Conservation (phyloP, 2,113 vertebrate genomes). For the Chionis minor region DNA sequence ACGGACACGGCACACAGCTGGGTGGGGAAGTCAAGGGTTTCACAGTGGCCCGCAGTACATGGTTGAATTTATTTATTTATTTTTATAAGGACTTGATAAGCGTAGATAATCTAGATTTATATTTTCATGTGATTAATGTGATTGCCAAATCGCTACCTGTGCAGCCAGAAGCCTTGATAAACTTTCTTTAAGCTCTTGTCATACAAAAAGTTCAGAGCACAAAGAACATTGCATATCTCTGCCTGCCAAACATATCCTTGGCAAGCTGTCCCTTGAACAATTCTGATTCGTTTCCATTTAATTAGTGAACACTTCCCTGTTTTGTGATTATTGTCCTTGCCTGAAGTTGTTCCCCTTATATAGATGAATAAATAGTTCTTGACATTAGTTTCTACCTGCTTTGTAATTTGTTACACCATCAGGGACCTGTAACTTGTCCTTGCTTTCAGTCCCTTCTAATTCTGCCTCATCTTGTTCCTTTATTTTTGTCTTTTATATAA, state of each 20-base stretch:
- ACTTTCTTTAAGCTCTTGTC: background rate
- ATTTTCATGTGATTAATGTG: background rate
- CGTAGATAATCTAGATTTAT: background rate
- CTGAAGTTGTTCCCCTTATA: slow-evolving; percentile 44
- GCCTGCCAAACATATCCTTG: slow-evolving; percentile 37
- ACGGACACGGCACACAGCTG: background rate
- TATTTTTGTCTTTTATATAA: background rate
- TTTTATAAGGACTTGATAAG: background rate
- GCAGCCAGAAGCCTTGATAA: background rate
- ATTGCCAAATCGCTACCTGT: background rate
- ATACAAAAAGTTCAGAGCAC: background rate
- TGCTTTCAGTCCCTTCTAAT: background rate
- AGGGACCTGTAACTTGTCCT: slow-evolving; percentile 12
- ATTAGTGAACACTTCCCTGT: slow-evolving; percentile 34
- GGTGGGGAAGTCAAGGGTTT: background rate
- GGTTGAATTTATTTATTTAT: background rate
- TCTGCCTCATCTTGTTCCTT: background rate
- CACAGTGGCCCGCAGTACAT: background rate
- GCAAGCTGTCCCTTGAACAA: slow-evolving; percentile 18
- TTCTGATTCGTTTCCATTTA: slow-evolving; percentile 40
- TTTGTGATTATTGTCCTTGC: slow-evolving; percentile 50
- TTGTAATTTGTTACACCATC: slow-evolving; percentile 17
- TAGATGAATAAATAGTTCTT: slow-evolving; percentile 46
- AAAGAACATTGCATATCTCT: background rate
- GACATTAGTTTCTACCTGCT: background rate